These are phyloP conservation scores for Platorchestia sp. DNA, from an alignment of 1,140 invertebrate species.

Conservation along the genomic window DNA sequence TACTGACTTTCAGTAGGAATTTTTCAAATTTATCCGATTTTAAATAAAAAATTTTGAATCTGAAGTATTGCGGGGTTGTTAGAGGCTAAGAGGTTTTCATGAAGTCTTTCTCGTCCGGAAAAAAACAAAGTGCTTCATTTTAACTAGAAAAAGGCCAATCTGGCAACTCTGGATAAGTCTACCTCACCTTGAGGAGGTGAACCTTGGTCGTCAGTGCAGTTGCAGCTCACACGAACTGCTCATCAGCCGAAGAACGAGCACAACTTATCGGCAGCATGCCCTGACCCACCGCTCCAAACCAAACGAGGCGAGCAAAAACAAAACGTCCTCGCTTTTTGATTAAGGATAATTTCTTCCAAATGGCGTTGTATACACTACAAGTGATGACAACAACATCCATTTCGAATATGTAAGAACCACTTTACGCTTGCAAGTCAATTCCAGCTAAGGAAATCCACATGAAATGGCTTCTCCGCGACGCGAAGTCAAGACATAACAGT, in stretches of 20 bases:
- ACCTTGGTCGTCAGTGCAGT: background rate
- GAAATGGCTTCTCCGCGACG: no score
- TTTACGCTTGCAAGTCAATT: background rate
- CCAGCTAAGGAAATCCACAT: background rate
- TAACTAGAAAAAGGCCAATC: no score
- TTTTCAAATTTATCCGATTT: no score
- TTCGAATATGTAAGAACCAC: background rate
- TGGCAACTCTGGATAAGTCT: background rate
- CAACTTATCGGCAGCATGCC: background rate
- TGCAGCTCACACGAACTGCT: background rate
- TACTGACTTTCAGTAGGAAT: no score
- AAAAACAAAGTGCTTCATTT: no score
- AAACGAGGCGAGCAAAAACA: background rate
- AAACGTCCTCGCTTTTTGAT: background rate
- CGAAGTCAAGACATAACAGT: no score
- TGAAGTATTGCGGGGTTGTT: no score
- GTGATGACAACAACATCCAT: no score
- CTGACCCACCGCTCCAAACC: background rate
- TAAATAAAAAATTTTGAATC: no score
- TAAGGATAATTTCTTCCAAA: background rate
- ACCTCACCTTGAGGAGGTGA: background rate
- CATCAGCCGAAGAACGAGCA: background rate
- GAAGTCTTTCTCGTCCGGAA: no score
- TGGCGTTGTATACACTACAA: background rate
- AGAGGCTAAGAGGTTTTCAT: no score